phyloP scores from a whole-genome alignment of 2,797 vertebrate species.

The Rhinoraja longicauda region DNA sequence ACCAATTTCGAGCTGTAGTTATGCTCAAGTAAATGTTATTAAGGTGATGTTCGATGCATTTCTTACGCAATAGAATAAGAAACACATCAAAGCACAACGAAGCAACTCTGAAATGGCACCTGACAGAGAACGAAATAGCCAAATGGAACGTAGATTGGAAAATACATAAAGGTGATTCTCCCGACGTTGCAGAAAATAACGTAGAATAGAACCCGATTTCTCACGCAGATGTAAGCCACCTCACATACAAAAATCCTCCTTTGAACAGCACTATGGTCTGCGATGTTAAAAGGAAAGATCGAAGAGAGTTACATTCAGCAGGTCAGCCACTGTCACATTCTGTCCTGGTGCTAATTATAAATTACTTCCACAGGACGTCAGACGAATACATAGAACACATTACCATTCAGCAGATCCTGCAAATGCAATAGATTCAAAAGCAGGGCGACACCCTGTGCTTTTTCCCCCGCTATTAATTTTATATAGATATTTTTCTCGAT shows the following conservation, averaged over 20 bases:
- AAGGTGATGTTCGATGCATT: neutral
- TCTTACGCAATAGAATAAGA: neutral
- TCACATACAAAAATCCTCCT: neutral
- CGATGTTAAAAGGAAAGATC: neutral
- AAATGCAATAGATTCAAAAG: neutral
- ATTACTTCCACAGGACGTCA: neutral
- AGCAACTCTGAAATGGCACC: neutral
- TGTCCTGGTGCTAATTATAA: neutral
- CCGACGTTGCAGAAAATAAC: neutral
- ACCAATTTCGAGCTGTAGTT: neutral
- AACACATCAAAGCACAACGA: neutral
- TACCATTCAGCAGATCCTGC: neutral
- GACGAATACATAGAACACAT: neutral
- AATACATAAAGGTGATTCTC: neutral
- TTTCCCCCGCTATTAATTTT: too few relatives aligned
- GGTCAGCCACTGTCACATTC: neutral
- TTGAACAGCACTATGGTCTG: neutral
- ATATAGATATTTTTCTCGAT: neutral
- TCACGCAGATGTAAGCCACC: neutral
- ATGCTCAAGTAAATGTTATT: neutral
- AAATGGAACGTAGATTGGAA: neutral
- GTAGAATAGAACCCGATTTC: neutral
- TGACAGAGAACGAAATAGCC: neutral
- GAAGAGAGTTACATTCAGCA: neutral
- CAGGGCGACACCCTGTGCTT: neutral